Conservation (phyloP, 2,797 vertebrate species). For the Lerista edwardsae region DNA sequence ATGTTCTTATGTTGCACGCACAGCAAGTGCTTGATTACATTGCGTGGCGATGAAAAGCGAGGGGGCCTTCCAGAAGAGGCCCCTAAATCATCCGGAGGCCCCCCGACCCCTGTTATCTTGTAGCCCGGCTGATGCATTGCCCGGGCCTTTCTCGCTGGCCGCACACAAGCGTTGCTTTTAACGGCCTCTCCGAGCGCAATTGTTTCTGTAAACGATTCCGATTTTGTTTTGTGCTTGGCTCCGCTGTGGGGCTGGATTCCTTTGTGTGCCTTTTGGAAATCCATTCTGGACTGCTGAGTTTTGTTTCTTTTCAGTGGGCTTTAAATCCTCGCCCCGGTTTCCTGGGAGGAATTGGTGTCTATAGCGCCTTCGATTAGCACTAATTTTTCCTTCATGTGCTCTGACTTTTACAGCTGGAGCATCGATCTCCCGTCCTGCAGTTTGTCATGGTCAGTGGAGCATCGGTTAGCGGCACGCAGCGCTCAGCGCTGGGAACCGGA, state of each 20-base stretch:
- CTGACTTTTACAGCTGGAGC: constrained; percentile 73
- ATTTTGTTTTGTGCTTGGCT: constrained; percentile 68
- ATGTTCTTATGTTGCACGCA: neutral
- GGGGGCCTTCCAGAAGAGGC: too few relatives aligned
- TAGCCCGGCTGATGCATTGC: neutral
- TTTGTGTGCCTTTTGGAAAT: constrained; percentile 74
- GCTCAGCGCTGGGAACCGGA: neutral
- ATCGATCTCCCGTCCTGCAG: constrained; percentile 66
- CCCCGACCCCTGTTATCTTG: too few relatives aligned
- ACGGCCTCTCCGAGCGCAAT: constrained; percentile 61
- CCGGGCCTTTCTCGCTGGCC: too few relatives aligned
- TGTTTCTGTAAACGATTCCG: constrained; percentile 67
- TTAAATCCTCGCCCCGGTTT: constrained; percentile 70
- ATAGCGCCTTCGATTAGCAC: constrained; percentile 75
- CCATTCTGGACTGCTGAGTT: constrained; percentile 72
- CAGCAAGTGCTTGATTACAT: neutral
- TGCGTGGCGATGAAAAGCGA: neutral
- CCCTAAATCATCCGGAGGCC: neutral
- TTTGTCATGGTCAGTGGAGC: constrained; percentile 69
- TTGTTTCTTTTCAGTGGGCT: constrained; percentile 73
- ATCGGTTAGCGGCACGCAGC: constrained; percentile 51
- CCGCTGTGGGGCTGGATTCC: constrained; percentile 66
- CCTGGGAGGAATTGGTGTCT: constrained; percentile 75
- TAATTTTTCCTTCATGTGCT: constrained; percentile 75
- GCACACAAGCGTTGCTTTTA: constrained; percentile 45